phyloP scores from a whole-genome alignment of 2,797 vertebrate species.

The Myiothlypis chrysogaster region DNA sequence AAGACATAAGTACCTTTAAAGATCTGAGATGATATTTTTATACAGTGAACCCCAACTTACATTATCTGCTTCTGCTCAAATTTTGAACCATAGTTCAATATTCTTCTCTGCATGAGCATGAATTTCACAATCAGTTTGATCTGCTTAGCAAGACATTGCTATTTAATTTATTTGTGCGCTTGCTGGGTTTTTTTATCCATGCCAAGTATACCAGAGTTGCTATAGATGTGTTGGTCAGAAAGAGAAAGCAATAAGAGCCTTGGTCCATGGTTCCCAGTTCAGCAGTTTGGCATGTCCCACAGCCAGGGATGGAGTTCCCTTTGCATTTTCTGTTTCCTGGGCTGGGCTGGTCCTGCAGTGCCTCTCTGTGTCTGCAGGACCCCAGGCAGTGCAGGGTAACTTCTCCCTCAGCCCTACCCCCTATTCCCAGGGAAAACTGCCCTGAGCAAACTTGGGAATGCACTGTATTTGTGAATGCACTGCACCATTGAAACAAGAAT shows the following conservation, averaged over 20 bases:
- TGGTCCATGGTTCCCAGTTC: background rate
- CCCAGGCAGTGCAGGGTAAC: rapidly evolving
- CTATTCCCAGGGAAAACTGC: background rate
- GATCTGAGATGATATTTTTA: background rate
- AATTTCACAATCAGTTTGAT: background rate
- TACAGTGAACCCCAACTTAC: background rate
- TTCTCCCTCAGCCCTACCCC: background rate
- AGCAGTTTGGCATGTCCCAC: background rate
- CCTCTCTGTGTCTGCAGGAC: background rate
- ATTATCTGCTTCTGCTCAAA: background rate
- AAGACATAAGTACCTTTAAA: background rate
- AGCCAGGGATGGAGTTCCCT: background rate
- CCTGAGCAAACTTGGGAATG: background rate
- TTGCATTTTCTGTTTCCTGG: background rate
- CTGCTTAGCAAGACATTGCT: background rate
- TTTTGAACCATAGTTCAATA: background rate
- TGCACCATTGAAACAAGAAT: background rate
- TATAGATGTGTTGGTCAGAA: background rate
- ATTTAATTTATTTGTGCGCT: background rate
- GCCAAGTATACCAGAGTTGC: too few species aligned
- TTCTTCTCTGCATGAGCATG: background rate
- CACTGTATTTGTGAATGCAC: background rate
- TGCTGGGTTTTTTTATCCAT: background rate
- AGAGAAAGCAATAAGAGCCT: background rate
- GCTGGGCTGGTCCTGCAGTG: background rate